phyloP scores from a whole-genome alignment of 2,888 invertebrate genomes.

The Idaea biselata region DNA sequence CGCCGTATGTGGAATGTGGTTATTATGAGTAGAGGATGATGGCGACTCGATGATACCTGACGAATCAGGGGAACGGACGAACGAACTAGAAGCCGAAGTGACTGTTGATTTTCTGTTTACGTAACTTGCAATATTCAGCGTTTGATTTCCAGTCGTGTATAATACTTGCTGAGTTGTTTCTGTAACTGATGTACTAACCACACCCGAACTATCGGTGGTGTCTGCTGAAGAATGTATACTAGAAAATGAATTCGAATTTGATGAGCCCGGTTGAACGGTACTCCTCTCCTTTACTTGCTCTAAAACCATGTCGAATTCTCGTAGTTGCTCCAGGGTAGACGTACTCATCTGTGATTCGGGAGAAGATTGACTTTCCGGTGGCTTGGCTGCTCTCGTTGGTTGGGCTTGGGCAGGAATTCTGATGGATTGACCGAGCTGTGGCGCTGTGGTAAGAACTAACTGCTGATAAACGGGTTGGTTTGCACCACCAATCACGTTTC shows the following conservation, averaged over 20 bases:
- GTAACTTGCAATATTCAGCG: conserved; percentile 62
- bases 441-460: conserved; percentile 72
- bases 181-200: conserved; percentile 42
- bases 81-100: conserved; percentile 56
- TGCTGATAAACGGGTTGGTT: conserved; percentile 78
- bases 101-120: conserved; percentile 66
- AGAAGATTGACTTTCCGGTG: conserved; percentile 57
- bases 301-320: conserved; percentile 90
- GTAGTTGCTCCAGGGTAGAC: conserved; percentile 87
- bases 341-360: conserved; percentile 85
- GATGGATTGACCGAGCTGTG: conserved; percentile 67
- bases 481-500: conserved; percentile 80
- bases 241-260: conserved; percentile 39
- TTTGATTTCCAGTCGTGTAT: conserved; percentile 64
- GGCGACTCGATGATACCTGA: conserved; percentile 61
- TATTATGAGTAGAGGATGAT: conserved; percentile 56
- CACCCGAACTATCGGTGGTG: conserved; percentile 46
- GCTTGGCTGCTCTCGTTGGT: conserved; percentile 49
- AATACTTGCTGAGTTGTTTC: conserved; percentile 61
- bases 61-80: conserved; percentile 67
- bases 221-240: conserved; percentile 54
- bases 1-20: conserved; percentile 54
- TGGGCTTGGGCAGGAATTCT: conserved; percentile 58
- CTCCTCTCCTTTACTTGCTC: conserved; percentile 90
- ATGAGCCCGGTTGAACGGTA: conserved; percentile 78